Evolutionary conservation across 1,140 invertebrate genomes (phyloP).

Genomic region (Leguminivora glycinivorella): DNA sequence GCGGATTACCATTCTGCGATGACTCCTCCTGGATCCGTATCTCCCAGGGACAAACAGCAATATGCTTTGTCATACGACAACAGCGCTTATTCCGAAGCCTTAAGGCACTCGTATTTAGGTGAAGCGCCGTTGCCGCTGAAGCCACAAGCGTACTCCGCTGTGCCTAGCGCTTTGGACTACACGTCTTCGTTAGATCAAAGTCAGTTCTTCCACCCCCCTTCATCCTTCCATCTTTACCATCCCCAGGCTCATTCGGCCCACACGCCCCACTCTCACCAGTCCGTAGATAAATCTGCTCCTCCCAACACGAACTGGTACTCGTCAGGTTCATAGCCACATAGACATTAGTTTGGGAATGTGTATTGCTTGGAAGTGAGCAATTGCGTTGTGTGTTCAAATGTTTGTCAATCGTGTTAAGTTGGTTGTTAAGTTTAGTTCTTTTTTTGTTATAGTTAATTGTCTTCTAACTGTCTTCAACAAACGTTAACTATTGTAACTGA

Average conservation of each 20-base stretch:
- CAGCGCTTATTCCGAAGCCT: constrained; percentile 69
- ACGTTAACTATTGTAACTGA: constrained; percentile 18
- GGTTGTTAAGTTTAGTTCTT: constrained; percentile 53
- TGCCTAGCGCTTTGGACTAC: constrained; percentile 77
- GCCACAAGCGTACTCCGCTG: constrained; percentile 90
- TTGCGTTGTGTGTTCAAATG: constrained; percentile 29
- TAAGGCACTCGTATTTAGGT: constrained; percentile 80
- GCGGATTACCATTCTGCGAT: constrained; percentile 94
- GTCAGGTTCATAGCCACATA: constrained; percentile 83
- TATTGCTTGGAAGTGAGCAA: constrained; percentile 12
- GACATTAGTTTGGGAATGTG: constrained; percentile 29
- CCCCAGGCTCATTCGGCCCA: constrained; percentile 81
- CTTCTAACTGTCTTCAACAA: constrained; percentile 36
- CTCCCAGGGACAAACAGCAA: constrained; percentile 92
- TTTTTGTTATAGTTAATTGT: constrained; percentile 30
- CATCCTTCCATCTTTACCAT: constrained; percentile 94
- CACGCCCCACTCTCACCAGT: constrained; percentile 68
- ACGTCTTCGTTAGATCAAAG: constrained; percentile 84
- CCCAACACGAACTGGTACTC: constrained; percentile 88
- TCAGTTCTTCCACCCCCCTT: constrained; percentile 90
- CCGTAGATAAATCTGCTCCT: constrained; percentile 78
- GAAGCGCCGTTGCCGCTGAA: constrained; percentile 89
- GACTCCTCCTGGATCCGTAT: constrained; percentile 96
- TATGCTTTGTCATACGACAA: constrained; percentile 76
- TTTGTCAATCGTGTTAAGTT: constrained; percentile 32